Conservation (phyloP, 2,113 vertebrate species). For the Odobenus rosmarus region DNA sequence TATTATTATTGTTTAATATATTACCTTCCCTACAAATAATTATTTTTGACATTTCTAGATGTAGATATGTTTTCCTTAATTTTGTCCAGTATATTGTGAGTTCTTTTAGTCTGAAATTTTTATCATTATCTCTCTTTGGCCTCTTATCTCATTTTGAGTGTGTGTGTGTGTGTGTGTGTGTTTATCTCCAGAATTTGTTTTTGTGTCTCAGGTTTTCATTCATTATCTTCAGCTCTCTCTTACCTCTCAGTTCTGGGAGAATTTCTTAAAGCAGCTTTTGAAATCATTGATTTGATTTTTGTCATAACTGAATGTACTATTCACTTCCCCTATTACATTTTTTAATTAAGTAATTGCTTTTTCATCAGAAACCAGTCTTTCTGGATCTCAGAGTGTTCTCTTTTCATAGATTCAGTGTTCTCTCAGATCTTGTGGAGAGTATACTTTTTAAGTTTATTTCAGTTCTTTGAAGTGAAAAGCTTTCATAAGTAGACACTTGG, state of each 20-base stretch:
- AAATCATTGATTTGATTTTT: background rate
- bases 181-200: background rate
- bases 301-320: background rate
- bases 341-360: background rate
- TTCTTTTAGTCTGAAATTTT: constrained; percentile 12
- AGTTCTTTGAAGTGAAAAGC: constrained; percentile 11
- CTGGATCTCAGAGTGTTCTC: background rate
- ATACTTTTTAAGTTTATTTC: background rate
- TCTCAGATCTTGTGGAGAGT: background rate
- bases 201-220: constrained; percentile 31
- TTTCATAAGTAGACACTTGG: background rate
- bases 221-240: background rate
- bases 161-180: background rate
- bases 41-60: constrained; percentile 27
- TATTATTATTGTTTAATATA: constrained; percentile 24
- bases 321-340: background rate
- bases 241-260: constrained; percentile 11
- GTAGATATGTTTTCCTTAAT: background rate
- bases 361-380: background rate
- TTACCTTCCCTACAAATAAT: background rate
- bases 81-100: constrained; percentile 18
- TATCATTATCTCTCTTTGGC: background rate
- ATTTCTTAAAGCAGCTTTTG: constrained; percentile 34
- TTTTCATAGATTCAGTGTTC: constrained; percentile 12
- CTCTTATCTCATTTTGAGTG: background rate